These are phyloP conservation scores for Carcina quercana DNA, from an alignment of 2,888 invertebrate species.

Conservation along the genomic window DNA sequence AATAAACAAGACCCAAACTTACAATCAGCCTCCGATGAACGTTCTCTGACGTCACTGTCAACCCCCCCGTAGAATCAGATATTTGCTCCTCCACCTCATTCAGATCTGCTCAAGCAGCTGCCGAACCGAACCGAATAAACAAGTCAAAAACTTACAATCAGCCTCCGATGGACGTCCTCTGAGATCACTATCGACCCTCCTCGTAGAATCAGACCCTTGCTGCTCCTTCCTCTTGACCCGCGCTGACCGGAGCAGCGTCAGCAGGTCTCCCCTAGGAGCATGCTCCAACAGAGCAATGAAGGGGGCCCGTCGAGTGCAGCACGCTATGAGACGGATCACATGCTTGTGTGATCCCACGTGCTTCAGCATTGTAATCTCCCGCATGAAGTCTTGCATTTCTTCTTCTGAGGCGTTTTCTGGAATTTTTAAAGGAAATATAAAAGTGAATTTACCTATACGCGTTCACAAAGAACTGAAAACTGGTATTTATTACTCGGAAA, in stretches of 20 bases:
- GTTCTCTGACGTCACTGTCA: slow-evolving; percentile 31
- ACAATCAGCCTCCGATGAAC: slow-evolving; percentile 76
- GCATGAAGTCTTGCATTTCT: slow-evolving; percentile 80
- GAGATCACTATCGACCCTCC: slow-evolving; percentile 39
- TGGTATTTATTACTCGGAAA: too few relatives aligned
- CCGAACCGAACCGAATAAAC: too few relatives aligned
- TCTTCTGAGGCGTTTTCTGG: slow-evolving; percentile 73
- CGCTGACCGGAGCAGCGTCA: slow-evolving; percentile 74
- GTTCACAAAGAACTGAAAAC: too few relatives aligned
- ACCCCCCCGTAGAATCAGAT: slow-evolving; percentile 64
- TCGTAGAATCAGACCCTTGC: slow-evolving; percentile 59
- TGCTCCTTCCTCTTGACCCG: slow-evolving; percentile 40
- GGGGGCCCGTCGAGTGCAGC: slow-evolving; percentile 81
- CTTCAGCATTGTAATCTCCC: slow-evolving; percentile 86
- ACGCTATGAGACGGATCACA: slow-evolving; percentile 83
- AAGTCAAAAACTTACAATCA: slow-evolving; percentile 73
- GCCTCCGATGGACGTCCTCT: slow-evolving; percentile 66
- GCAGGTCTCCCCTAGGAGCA: slow-evolving; percentile 84
- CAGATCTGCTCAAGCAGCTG: too few relatives aligned
- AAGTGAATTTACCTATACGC: too few relatives aligned
- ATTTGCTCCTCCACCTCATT: too few relatives aligned
- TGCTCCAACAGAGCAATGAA: slow-evolving; percentile 86
- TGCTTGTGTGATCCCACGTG: slow-evolving; percentile 84
- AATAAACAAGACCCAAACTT: too few relatives aligned
- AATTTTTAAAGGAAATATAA: neutral